Conservation (phyloP, 2,797 vertebrate species). For the Darevskia mixta region DNA sequence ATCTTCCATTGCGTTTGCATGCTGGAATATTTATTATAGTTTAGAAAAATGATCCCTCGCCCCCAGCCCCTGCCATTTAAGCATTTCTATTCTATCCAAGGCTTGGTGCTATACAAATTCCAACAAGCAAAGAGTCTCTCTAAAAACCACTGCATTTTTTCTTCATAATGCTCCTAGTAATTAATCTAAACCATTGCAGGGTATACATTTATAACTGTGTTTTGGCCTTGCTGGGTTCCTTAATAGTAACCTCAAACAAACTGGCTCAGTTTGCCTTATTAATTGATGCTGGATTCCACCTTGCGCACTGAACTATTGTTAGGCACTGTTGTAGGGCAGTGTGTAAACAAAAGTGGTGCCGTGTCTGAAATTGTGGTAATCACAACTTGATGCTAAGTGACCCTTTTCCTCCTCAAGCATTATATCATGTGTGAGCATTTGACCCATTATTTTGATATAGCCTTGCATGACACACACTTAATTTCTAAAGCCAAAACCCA, state of each 20-base stretch:
- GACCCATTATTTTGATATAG: neutral
- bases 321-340: too few species aligned
- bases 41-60: neutral
- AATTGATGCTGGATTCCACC: neutral
- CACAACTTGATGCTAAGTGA: neutral
- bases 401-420: neutral
- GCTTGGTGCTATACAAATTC: conserved; percentile 20
- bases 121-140: neutral
- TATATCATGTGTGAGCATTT: neutral
- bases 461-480: neutral
- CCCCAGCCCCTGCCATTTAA: neutral
- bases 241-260: neutral
- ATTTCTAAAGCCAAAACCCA: too few species aligned
- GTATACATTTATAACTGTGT: neutral
- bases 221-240: too few species aligned
- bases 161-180: neutral
- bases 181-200: conserved; percentile 18
- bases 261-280: neutral
- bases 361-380: neutral
- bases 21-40: neutral
- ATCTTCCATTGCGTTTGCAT: conserved; percentile 16
- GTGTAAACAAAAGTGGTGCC: neutral
- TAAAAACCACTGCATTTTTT: conserved; percentile 6
- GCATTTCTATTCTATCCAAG: neutral
- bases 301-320: neutral